phyloP scores from a whole-genome alignment of 2,888 invertebrate genomes.

The Leucophenga montana region DNA sequence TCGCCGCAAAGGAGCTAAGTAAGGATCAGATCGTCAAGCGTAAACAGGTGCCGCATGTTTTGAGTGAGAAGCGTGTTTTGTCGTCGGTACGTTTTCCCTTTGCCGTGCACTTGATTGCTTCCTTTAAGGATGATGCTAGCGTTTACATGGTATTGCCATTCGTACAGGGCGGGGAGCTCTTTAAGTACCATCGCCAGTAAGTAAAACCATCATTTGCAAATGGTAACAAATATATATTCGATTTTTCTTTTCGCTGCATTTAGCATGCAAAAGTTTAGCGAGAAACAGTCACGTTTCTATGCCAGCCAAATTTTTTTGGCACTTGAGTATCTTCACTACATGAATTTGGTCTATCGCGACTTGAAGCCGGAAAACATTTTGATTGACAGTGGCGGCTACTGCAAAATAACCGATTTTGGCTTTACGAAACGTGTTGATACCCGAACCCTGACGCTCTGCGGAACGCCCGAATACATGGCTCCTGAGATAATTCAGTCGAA shows the following conservation, averaged over 20 bases:
- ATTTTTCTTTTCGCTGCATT: conserved; percentile 39
- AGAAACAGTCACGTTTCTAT: conserved; percentile 86
- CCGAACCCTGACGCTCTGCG: conserved; percentile 92
- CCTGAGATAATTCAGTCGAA: conserved; percentile 90
- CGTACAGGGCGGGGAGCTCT: conserved; percentile 89
- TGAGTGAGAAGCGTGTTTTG: conserved; percentile 90
- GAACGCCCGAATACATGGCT: conserved; percentile 95
- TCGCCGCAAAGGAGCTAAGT: conserved; percentile 22
- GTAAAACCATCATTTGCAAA: too few species aligned
- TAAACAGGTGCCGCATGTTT: conserved; percentile 89
- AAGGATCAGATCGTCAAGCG: conserved; percentile 87
- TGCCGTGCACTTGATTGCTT: conserved; percentile 85
- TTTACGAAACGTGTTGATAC: conserved; percentile 83
- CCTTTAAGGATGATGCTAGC: conserved; percentile 88
- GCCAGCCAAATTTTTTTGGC: conserved; percentile 89
- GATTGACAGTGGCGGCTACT: conserved; percentile 82
- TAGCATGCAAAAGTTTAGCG: conserved; percentile 76
- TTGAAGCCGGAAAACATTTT: conserved; percentile 91
- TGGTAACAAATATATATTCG: background rate
- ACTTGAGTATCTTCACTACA: conserved; percentile 89
- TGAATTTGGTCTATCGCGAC: conserved; percentile 89
- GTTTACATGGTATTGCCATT: conserved; percentile 88
- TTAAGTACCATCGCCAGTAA: conserved; percentile 79
- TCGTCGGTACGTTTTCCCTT: conserved; percentile 90
- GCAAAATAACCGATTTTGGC: conserved; percentile 91